Conservation (phyloP, 2,888 invertebrate species). For the Caenorhabditis zanzibari region DNA sequence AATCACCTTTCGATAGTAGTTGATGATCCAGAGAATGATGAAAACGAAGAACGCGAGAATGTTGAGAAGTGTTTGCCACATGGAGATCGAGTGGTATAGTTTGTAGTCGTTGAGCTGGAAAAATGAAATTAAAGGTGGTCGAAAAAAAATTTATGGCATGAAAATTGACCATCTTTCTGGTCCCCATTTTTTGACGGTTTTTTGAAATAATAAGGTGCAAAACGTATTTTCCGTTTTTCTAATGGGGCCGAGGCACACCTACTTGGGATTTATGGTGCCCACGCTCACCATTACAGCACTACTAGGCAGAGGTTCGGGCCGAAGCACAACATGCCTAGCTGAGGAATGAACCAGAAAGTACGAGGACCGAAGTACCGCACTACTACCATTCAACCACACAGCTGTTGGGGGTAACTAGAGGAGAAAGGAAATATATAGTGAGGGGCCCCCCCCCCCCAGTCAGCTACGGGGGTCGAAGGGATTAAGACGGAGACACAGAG, state of each 20-base stretch:
- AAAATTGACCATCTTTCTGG: no score
- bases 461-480: not conserved
- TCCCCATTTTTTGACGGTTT: no score
- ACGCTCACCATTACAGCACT: constrained; percentile 7
- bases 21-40: constrained; percentile 51
- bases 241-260: constrained; percentile 11
- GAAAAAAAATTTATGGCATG: no score
- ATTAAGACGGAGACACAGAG: not conserved
- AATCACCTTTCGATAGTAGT: constrained; percentile 53
- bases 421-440: not conserved
- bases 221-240: constrained; percentile 3
- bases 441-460: no score
- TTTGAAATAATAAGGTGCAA: no score
- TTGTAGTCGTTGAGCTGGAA: constrained; percentile 50
- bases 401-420: not conserved
- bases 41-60: constrained; percentile 48
- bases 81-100: constrained; percentile 45
- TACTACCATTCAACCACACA: constrained; percentile 5
- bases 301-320: constrained; percentile 2
- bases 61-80: constrained; percentile 46
- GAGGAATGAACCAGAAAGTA: constrained; percentile 21
- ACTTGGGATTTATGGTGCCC: constrained; percentile 15
- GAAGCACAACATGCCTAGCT: constrained; percentile 5
- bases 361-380: constrained; percentile 32
- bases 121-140: constrained; percentile 4